Conservation (phyloP, 2,113 vertebrate species). For the Poecilia latipinna region DNA sequence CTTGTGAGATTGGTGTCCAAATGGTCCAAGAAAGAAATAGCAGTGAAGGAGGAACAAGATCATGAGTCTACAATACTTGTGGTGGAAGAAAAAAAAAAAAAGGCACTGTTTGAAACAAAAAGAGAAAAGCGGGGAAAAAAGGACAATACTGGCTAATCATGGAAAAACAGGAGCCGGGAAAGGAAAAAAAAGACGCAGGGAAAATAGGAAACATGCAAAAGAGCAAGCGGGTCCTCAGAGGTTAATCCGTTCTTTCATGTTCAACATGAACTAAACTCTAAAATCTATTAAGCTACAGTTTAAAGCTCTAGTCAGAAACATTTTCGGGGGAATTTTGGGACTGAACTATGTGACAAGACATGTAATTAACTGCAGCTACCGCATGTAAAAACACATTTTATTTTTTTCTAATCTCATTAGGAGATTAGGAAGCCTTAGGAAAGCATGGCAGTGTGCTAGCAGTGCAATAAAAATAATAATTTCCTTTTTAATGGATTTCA, state of each 20-base stretch:
- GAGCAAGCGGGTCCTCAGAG: neutral
- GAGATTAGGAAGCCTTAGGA: conserved; percentile 72
- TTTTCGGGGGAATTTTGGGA: conserved; percentile 64
- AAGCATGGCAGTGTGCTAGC: conserved; percentile 68
- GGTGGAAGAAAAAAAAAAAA: no score
- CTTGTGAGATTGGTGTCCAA: no score
- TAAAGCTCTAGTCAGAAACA: conserved; percentile 48
- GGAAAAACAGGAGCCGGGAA: neutral
- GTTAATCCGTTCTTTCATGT: conserved; percentile 21
- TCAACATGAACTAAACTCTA: conserved; percentile 46
- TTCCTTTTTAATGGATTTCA: conserved; percentile 67
- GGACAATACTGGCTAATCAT: neutral
- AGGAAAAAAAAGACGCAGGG: neutral
- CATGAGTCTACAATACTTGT: no score
- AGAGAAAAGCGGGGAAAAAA: neutral
- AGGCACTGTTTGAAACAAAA: no score
- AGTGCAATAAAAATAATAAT: conserved; percentile 50
- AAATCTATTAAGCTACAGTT: conserved; percentile 58
- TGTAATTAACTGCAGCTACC: conserved; percentile 77
- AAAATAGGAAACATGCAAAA: neutral
- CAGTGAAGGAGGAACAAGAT: no score
- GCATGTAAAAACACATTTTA: conserved; percentile 75
- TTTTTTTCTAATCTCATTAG: conserved; percentile 82
- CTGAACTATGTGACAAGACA: conserved; percentile 64
- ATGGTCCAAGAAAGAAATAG: no score